Percentiles rank a stretch among this genome's conserved stretches.
phyloP scores from a whole-genome alignment of 2,113 vertebrate species.

The Malurus alboscapulatus region DNA sequence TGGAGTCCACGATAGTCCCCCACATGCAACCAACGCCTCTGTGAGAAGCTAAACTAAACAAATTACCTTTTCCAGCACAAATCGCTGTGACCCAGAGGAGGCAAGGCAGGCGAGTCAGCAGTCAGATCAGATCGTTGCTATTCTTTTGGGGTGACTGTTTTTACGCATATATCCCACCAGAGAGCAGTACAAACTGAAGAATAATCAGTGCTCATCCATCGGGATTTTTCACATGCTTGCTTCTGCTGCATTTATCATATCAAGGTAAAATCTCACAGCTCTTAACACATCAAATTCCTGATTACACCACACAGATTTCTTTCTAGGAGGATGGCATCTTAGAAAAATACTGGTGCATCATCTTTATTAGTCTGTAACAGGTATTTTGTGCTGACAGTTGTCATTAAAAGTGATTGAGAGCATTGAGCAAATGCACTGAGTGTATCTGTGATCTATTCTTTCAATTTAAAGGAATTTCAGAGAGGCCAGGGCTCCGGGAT shows the following conservation, averaged over 20 bases:
- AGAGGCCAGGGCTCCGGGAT: neutral
- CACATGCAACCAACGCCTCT: neutral
- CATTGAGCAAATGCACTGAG: neutral
- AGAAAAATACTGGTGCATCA: neutral
- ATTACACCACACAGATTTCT: neutral
- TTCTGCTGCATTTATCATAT: neutral
- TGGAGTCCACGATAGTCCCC: neutral
- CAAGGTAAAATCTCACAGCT: neutral
- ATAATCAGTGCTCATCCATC: neutral
- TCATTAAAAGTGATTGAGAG: neutral
- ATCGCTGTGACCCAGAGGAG: neutral
- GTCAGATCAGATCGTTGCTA: neutral
- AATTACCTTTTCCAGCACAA: neutral
- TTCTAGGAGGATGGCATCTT: neutral
- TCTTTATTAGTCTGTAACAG: neutral
- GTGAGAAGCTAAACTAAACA: neutral
- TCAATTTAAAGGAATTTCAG: neutral
- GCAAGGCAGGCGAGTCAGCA: neutral
- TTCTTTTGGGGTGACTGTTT: neutral
- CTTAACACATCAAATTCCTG: neutral
- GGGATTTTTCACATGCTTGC: neutral
- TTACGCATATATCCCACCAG: neutral
- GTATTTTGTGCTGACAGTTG: neutral
- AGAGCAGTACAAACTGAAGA: conserved; percentile 51
- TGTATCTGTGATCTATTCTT: neutral